Percentiles rank a stretch among this genome's conserved stretches.
These are phyloP conservation scores for Larimichthys polyactis DNA, from an alignment of 2,113 vertebrate species.

Conservation along the genomic window DNA sequence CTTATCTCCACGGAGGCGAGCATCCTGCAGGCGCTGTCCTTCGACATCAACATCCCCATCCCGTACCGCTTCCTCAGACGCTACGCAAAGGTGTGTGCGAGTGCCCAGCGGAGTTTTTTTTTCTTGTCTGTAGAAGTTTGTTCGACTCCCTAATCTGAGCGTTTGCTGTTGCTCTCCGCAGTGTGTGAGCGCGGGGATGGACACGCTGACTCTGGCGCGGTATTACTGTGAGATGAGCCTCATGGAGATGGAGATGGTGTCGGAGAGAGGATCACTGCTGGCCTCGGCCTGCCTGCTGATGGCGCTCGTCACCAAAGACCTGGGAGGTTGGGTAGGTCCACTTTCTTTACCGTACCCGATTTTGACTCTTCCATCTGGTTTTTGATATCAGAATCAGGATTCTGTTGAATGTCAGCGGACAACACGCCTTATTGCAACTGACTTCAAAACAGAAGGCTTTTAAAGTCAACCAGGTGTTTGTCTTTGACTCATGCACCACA, in stretches of 20 bases:
- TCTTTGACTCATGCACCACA: not conserved
- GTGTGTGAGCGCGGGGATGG: slow-evolving; percentile 88
- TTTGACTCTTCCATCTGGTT: not conserved
- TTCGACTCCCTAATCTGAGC: not conserved
- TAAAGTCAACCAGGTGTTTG: not conserved
- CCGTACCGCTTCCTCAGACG: slow-evolving; percentile 93
- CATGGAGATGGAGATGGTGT: slow-evolving; percentile 88
- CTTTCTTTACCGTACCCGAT: not conserved
- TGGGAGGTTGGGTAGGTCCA: slow-evolving; percentile 84
- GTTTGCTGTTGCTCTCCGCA: slow-evolving; percentile 55
- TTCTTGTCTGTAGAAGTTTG: no score
- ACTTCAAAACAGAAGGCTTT: not conserved
- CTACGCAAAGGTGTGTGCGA: slow-evolving; percentile 89
- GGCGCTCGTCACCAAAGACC: slow-evolving; percentile 90
- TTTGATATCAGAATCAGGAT: not conserved
- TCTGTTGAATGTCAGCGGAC: not conserved
- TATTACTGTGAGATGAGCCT: slow-evolving; percentile 93
- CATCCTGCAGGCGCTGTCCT: slow-evolving; percentile 89
- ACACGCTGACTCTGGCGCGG: slow-evolving; percentile 91
- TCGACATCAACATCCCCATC: slow-evolving; percentile 94
- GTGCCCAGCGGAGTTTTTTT: no score
- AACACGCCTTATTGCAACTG: not conserved
- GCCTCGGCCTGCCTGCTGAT: slow-evolving; percentile 91
- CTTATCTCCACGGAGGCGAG: slow-evolving; percentile 88
- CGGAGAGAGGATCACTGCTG: slow-evolving; percentile 88